Percentiles rank a stretch among this genome's conserved stretches.
These are phyloP conservation scores for Noctua fimbriata DNA, from an alignment of 2,888 invertebrate species.

Conservation along the genomic window DNA sequence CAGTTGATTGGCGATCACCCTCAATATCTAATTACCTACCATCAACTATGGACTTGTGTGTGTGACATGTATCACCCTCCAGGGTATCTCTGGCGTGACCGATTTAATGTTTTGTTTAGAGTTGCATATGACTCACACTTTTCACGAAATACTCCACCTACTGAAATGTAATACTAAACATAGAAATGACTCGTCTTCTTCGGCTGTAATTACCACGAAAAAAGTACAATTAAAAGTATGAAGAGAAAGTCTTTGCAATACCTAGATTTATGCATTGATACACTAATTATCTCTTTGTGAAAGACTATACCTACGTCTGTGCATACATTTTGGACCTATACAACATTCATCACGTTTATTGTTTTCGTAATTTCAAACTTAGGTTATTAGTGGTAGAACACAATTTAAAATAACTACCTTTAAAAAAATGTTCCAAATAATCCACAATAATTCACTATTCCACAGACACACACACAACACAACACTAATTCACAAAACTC, in stretches of 20 bases:
- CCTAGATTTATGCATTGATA: slow-evolving; percentile 37
- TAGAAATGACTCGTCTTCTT: not conserved
- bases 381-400: not conserved
- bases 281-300: slow-evolving; percentile 13
- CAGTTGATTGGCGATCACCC: slow-evolving; percentile 27
- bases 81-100: slow-evolving; percentile 23
- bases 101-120: slow-evolving; percentile 15
- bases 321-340: not conserved
- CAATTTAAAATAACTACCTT: slow-evolving; percentile 22
- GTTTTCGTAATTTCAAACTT: not conserved
- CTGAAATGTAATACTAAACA: not conserved
- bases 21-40: not conserved
- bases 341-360: not conserved
- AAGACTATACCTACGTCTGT: not conserved
- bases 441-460: slow-evolving; percentile 15
- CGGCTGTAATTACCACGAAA: slow-evolving; percentile 28
- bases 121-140: slow-evolving; percentile 14
- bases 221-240: slow-evolving; percentile 10
- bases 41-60: not conserved
- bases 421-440: slow-evolving; percentile 13
- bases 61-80: slow-evolving; percentile 20
- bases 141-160: not conserved
- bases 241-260: slow-evolving; percentile 41
- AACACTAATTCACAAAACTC: slow-evolving; percentile 50
- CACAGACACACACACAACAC: slow-evolving; percentile 56